Conservation (phyloP, 1,140 invertebrate genomes). For the Drosophila ohnishii region DNA sequence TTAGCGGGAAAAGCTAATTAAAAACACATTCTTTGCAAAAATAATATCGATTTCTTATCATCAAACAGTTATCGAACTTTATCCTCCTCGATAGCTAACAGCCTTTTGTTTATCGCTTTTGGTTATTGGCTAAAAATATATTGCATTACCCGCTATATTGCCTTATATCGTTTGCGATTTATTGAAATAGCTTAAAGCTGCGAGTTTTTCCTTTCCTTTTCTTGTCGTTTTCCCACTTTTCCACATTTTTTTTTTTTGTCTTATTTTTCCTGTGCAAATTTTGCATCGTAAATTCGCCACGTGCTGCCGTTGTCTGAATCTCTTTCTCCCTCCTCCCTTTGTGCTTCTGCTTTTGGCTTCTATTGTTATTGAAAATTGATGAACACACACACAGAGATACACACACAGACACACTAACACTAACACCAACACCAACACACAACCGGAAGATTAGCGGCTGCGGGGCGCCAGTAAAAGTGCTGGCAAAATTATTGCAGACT, state of each 20-base stretch:
- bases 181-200: conserved; percentile 59
- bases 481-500: conserved; percentile 60
- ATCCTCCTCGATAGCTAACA: background rate
- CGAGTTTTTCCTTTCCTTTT: conserved; percentile 23
- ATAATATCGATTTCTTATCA: conserved; percentile 6
- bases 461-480: conserved; percentile 42
- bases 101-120: conserved; percentile 28
- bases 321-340: conserved; percentile 2
- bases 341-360: conserved; percentile 28
- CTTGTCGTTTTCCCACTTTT: background rate
- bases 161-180: conserved; percentile 51
- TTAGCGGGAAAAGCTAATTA: background rate
- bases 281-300: conserved; percentile 61
- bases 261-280: conserved; percentile 40
- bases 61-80: conserved; percentile 9
- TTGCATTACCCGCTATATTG: conserved; percentile 15
- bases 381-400: conserved; percentile 29
- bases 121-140: conserved; percentile 30
- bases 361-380: conserved; percentile 74
- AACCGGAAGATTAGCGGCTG: conserved; percentile 5
- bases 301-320: conserved; percentile 50
- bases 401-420: background rate
- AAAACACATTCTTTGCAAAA: background rate
- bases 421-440: background rate
- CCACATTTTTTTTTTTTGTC: background rate